Conservation (phyloP, 2,888 invertebrate species). For the Brachyptera putata region DNA sequence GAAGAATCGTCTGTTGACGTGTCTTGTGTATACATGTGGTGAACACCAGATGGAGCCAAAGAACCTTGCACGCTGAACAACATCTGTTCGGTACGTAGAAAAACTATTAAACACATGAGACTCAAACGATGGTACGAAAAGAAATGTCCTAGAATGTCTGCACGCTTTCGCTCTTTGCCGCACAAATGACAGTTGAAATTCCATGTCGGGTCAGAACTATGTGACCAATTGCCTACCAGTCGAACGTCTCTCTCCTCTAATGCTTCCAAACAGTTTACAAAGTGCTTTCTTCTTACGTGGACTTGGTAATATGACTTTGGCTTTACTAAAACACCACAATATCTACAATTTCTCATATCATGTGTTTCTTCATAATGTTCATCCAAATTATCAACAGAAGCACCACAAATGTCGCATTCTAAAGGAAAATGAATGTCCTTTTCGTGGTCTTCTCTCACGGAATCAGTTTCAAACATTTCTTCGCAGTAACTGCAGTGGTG, state of each 20-base stretch:
- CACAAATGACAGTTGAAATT: slow-evolving; percentile 33
- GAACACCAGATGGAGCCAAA: slow-evolving; percentile 24
- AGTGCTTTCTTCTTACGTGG: slow-evolving; percentile 34
- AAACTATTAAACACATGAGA: slow-evolving; percentile 31
- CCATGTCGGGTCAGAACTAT: slow-evolving; percentile 30
- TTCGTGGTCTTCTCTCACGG: slow-evolving; percentile 32
- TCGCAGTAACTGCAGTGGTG: slow-evolving; percentile 35
- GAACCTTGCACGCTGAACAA: slow-evolving; percentile 30
- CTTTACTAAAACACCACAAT: slow-evolving; percentile 33
- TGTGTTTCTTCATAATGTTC: slow-evolving; percentile 31
- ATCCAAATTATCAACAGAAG: slow-evolving; percentile 27
- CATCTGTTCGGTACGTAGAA: slow-evolving; percentile 32
- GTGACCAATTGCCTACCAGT: slow-evolving; percentile 28
- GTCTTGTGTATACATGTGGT: neutral
- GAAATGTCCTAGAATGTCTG: slow-evolving; percentile 35
- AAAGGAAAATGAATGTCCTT: slow-evolving; percentile 31
- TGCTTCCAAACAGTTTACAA: slow-evolving; percentile 28
- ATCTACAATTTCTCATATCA: slow-evolving; percentile 32
- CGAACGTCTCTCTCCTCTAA: slow-evolving; percentile 30
- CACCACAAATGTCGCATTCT: slow-evolving; percentile 32
- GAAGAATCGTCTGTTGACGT: slow-evolving; percentile 21
- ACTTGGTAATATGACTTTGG: slow-evolving; percentile 32
- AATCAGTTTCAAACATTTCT: slow-evolving; percentile 33
- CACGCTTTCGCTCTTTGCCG: slow-evolving; percentile 32
- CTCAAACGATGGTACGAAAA: slow-evolving; percentile 34